Conservation (phyloP, 2,113 vertebrate genomes). For the Brienomyrus longianalis region DNA sequence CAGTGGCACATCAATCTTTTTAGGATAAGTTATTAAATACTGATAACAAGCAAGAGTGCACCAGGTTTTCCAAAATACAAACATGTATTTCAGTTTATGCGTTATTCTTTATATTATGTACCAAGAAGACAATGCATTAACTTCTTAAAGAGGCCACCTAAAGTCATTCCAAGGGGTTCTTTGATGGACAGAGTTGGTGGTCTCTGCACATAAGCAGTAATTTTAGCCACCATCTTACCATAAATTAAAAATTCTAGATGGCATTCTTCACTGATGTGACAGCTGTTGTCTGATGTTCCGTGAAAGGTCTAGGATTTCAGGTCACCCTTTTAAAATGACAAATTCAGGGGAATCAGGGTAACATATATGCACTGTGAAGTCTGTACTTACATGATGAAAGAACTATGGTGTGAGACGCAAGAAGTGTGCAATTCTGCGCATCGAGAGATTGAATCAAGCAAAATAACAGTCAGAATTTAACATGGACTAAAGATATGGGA, state of each 20-base stretch:
- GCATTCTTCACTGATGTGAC: background rate
- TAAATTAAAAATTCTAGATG: background rate
- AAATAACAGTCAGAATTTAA: background rate
- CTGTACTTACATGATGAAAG: background rate
- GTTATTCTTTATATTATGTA: background rate
- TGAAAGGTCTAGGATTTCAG: background rate
- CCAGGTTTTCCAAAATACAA: background rate
- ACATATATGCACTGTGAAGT: background rate
- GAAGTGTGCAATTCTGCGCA: background rate
- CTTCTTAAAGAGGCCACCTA: background rate
- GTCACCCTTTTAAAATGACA: background rate
- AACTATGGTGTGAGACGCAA: background rate
- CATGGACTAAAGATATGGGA: background rate
- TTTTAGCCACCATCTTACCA: background rate
- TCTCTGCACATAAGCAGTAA: background rate
- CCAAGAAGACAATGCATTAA: background rate
- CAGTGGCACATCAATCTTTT: no score
- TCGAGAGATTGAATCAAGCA: background rate
- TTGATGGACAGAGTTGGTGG: background rate
- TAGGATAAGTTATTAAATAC: no score
- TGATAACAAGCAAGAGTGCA: background rate
- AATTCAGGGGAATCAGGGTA: background rate
- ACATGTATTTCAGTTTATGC: background rate
- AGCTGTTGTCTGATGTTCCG: background rate
- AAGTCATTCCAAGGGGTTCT: background rate